These are phyloP conservation scores for Drosophila anomelani DNA, from an alignment of 2,888 invertebrate species.

Conservation along the genomic window DNA sequence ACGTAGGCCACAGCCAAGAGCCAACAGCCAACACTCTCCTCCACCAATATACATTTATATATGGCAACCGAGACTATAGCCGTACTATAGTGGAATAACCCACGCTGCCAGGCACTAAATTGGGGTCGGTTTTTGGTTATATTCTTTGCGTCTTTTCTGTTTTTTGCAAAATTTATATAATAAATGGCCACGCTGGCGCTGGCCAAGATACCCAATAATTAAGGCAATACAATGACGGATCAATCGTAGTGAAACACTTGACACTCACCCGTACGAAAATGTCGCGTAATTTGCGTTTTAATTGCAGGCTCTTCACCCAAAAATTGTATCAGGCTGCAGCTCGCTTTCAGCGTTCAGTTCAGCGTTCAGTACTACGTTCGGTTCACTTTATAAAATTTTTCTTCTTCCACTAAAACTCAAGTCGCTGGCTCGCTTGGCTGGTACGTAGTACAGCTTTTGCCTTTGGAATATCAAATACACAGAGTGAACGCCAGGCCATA, in stretches of 20 bases:
- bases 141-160: conserved; percentile 31
- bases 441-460: conserved; percentile 76
- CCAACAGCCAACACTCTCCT: conserved; percentile 9
- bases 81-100: conserved; percentile 49
- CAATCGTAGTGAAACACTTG: conserved; percentile 77
- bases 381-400: conserved; percentile 80
- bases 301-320: conserved; percentile 52
- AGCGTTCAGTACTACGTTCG: conserved; percentile 13
- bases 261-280: conserved; percentile 81
- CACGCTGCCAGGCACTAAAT: conserved; percentile 61
- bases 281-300: conserved; percentile 73
- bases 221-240: conserved; percentile 64
- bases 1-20: conserved; percentile 23
- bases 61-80: conserved; percentile 19
- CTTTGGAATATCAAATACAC: conserved; percentile 81
- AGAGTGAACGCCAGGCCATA: conserved; percentile 78
- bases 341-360: conserved; percentile 23
- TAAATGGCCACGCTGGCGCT: conserved; percentile 73
- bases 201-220: conserved; percentile 54
- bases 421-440: conserved; percentile 47
- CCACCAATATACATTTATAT: conserved; percentile 8
- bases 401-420: conserved; percentile 76
- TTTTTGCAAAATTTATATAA: conserved; percentile 81
- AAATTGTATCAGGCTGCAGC: conserved; percentile 19
- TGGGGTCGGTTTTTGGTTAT: conserved; percentile 77